Conservation (phyloP, 2,888 invertebrate species). For the Leptinotarsa haldemani region DNA sequence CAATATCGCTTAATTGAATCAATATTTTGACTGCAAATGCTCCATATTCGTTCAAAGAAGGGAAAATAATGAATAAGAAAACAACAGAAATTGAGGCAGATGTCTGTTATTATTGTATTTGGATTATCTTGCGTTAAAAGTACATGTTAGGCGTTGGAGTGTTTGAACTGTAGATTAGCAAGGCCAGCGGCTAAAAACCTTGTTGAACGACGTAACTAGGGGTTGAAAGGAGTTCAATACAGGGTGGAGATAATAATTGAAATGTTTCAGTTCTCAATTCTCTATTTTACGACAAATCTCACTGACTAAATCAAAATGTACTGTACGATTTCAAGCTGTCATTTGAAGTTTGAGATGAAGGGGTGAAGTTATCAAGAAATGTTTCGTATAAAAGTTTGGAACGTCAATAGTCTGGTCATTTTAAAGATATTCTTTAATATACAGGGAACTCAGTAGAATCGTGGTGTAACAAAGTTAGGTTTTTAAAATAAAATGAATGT, state of each 20-base stretch:
- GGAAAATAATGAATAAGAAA: conserved; percentile 45
- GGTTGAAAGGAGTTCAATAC: conserved; percentile 14
- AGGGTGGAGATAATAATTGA: conserved; percentile 15
- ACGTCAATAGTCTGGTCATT: no score
- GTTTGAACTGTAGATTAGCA: conserved; percentile 65
- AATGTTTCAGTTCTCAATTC: background rate
- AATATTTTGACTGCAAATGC: conserved; percentile 27
- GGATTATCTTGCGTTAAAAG: conserved; percentile 53
- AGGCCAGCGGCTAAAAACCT: conserved; percentile 59
- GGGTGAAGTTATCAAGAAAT: no score
- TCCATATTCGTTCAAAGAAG: conserved; percentile 21
- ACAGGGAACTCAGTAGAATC: no score
- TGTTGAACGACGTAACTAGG: conserved; percentile 24
- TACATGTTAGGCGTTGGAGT: conserved; percentile 53
- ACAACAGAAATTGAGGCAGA: conserved; percentile 46
- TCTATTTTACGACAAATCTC: background rate
- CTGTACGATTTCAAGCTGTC: no score
- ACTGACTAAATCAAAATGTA: no score
- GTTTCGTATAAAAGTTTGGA: no score
- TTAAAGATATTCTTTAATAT: no score
- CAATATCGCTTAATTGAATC: conserved; percentile 16
- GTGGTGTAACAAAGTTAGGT: no score
- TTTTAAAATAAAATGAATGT: no score
- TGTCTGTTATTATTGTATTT: conserved; percentile 53
- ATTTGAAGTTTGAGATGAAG: no score